Evolutionary conservation across 2,888 invertebrate genomes (phyloP), one percentile per base, ranked within the genome.

Genomic region (Trimorus sp.): DNA sequence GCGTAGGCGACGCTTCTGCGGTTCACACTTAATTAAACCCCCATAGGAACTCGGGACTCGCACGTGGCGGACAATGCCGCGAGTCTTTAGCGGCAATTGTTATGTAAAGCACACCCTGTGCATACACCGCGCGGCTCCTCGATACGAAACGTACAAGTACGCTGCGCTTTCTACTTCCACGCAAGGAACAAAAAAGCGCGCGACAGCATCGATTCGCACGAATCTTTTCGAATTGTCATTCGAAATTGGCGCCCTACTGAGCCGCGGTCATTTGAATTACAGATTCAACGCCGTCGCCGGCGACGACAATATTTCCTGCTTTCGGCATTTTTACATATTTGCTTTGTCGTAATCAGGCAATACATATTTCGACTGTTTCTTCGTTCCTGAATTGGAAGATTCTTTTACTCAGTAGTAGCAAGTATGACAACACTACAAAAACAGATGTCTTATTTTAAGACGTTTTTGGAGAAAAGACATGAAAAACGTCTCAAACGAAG

Each of bases 1-100:
- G 90, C 91, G 89, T 91, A 86, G 85, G 87, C 87, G 85, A 89
- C 89, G 90, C 90, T 91, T 88, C 91, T 92, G 92, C 87, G 92
- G 92, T 91, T 91, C 91, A 91, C 92, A 92, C 92, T 90, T 91
- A 91, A 92, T 92, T 92, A 91, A 91, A 91, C 90, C 87, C 85
- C 76, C 88, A 89, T 88, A 89, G 90, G 88, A 90, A 89, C 89
- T 87, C 88, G 86, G 87, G 87, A 85, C 81, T 87, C 88, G 90
- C 91, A 91, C 91, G 91, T 92, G 91, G 87, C 90, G 89, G 84
- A 91, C 91, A 91, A 91, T 92, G 85, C 89, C 86, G 86, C 87
- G 85, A 90, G 91, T 92, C 92, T 92, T 92, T 92, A 91, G 91
- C 89, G 89, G 51, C 91, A 89, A 92, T 92, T 92, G 91, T 92